Evolutionary conservation across 2,888 invertebrate genomes (phyloP).

Genomic region (Aradus depressus): DNA sequence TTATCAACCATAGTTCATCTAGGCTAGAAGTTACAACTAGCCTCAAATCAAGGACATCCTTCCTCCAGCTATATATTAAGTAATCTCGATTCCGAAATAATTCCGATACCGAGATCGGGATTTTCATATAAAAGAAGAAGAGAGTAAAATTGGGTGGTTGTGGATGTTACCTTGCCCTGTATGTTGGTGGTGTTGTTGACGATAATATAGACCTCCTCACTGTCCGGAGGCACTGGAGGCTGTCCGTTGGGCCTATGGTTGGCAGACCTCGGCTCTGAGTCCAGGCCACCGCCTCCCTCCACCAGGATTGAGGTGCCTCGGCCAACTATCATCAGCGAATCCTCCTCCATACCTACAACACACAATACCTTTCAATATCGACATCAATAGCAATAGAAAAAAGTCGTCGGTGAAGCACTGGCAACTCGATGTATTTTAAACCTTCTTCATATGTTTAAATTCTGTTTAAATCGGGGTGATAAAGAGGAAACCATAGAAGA

Average conservation of each 20-base stretch:
- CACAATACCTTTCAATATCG: too few species aligned
- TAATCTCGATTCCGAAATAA: too few species aligned
- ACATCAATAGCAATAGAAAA: constrained; percentile 6
- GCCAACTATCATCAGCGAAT: constrained; percentile 26
- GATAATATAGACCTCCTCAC: constrained; percentile 36
- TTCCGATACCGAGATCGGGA: too few species aligned
- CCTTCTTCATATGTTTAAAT: background rate
- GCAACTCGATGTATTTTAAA: background rate
- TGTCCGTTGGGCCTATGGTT: constrained; percentile 27
- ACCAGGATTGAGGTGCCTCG: constrained; percentile 39
- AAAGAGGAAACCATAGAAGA: too few species aligned
- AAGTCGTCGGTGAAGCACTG: background rate
- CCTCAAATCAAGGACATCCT: too few species aligned
- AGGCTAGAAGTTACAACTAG: too few species aligned
- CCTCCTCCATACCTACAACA: constrained; percentile 28
- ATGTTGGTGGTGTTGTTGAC: constrained; percentile 34
- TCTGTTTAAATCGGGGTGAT: too few species aligned
- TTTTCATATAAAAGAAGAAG: too few species aligned
- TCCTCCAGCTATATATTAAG: too few species aligned
- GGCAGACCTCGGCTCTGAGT: constrained; percentile 33
- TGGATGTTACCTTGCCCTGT: constrained; percentile 26
- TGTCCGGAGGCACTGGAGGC: constrained; percentile 32
- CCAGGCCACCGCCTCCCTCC: constrained; percentile 38
- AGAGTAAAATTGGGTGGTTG: too few species aligned
- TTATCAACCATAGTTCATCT: too few species aligned